Conservation (phyloP, 1,140 invertebrate species). For the Berghia stephanieae region DNA sequence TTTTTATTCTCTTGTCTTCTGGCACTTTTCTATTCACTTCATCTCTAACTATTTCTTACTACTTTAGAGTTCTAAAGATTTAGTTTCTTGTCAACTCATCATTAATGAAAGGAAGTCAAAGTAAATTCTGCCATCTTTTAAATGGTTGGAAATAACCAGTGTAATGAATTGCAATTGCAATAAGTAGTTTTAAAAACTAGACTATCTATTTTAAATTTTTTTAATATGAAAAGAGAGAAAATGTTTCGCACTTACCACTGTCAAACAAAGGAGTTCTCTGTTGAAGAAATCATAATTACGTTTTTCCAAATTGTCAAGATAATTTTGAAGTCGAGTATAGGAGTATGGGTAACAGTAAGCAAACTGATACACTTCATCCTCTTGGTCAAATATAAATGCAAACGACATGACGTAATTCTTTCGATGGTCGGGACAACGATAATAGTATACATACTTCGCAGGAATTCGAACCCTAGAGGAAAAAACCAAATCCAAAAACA, state of each 20-base stretch:
- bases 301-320: constrained; percentile 81
- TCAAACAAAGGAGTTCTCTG: constrained; percentile 76
- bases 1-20: no score
- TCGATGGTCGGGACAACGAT: constrained; percentile 87
- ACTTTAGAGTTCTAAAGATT: no score
- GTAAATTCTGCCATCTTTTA: background rate
- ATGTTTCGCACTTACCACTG: constrained; percentile 79
- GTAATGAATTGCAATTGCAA: background rate
- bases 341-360: constrained; percentile 92
- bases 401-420: constrained; percentile 94
- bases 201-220: background rate
- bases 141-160: background rate
- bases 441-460: constrained; percentile 90
- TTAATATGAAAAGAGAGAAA: background rate
- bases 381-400: constrained; percentile 91
- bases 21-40: no score
- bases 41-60: no score
- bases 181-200: background rate
- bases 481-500: constrained; percentile 16
- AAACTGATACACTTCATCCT: constrained; percentile 93
- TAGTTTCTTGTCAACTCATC: no score
- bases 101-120: no score
- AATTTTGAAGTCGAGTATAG: constrained; percentile 87
- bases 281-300: constrained; percentile 73
- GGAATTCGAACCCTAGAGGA: constrained; percentile 81